Evolutionary conservation across 2,113 vertebrate species (phyloP).

Genomic region (Rattus norvegicus): GRCr8 NC_086021.1:107565001-107565500

Average conservation of each 20-base stretch:
- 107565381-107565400: neutral
- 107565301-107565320: neutral
- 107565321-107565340: neutral
- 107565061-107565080: conserved; percentile 2
- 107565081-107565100: neutral
- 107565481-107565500: neutral
- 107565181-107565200: neutral
- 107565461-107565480: neutral
- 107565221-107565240: neutral
- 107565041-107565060: neutral
- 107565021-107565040: neutral
- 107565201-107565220: neutral
- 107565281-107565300: neutral
- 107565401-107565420: neutral
- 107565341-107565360: neutral
- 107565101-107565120: neutral
- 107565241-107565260: neutral
- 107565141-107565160: neutral
- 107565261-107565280: neutral
- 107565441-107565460: neutral
- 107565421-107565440: neutral
- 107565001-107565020: neutral
- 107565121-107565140: neutral
- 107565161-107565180: neutral
- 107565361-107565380: neutral